A percentile compares a stretch with the other conserved stretches of the same genome.
These are phyloP conservation scores for Stictonetta naevosa DNA, from an alignment of 2,113 vertebrate species.

Conservation along the genomic window DNA sequence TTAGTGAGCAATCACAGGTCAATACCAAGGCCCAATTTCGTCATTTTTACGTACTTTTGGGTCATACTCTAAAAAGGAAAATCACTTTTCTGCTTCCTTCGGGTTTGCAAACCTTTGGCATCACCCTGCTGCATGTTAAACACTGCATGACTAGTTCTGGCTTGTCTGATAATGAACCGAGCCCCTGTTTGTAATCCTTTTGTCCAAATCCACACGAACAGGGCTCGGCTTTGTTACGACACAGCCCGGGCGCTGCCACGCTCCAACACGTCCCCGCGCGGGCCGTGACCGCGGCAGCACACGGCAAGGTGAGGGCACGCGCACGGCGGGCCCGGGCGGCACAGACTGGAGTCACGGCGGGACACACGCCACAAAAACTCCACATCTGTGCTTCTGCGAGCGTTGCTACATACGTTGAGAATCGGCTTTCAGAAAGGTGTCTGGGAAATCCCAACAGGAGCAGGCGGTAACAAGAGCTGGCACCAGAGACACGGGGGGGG, in stretches of 20 bases:
- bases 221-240: not conserved
- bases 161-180: not conserved
- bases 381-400: not conserved
- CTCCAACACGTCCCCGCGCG: not conserved
- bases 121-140: not conserved
- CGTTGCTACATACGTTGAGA: not conserved
- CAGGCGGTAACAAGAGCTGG: not conserved
- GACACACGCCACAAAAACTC: not conserved
- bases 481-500: not conserved
- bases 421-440: not conserved
- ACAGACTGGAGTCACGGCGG: not conserved
- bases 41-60: not conserved
- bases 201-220: not conserved
- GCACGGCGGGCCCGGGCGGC: no score
- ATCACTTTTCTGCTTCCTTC: not conserved
- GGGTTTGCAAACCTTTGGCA: not conserved
- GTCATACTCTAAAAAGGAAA: not conserved
- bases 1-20: rapidly evolving
- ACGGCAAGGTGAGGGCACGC: no score
- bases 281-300: not conserved
- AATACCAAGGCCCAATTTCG: not conserved
- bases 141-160: not conserved
- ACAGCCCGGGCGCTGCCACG: not conserved
- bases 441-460: not conserved
- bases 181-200: not conserved